Evolutionary conservation across 2,888 invertebrate species (phyloP).

Genomic region (Caenorhabditis sp.): DNA sequence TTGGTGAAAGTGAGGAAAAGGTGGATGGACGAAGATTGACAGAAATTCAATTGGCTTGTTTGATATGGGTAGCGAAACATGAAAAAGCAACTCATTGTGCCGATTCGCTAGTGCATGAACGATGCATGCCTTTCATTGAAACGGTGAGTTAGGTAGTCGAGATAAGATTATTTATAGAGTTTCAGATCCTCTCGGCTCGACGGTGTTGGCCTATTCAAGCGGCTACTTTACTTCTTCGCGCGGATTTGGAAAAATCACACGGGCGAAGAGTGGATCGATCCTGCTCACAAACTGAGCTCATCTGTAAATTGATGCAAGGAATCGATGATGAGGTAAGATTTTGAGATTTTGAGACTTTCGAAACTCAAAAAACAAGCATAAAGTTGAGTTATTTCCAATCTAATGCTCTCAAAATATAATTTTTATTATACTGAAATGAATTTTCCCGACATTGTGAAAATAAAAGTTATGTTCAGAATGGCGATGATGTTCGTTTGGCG

Average conservation of each 20-base stretch:
- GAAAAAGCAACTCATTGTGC: conserved; percentile 79
- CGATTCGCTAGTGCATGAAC: conserved; percentile 83
- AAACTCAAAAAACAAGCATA: conserved; percentile 14
- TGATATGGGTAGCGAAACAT: conserved; percentile 81
- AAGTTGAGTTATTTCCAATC: too few relatives aligned
- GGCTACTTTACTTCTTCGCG: conserved; percentile 81
- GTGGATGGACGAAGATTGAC: conserved; percentile 29
- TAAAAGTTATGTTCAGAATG: conserved; percentile 2
- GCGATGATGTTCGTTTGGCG: neutral
- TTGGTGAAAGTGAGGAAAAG: conserved; percentile 72
- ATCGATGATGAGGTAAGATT: conserved; percentile 36
- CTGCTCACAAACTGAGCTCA: conserved; percentile 60
- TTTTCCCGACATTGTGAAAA: neutral
- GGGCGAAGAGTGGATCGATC: conserved; percentile 87
- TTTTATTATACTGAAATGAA: neutral
- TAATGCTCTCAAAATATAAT: too few relatives aligned
- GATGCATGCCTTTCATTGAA: conserved; percentile 81
- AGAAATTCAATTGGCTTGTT: conserved; percentile 77
- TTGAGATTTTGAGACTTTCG: conserved; percentile 3
- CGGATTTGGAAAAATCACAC: conserved; percentile 81
- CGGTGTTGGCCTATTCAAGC: conserved; percentile 82
- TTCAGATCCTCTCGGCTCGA: conserved; percentile 77
- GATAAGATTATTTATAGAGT: neutral
- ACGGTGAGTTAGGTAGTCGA: conserved; percentile 41
- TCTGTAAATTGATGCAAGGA: conserved; percentile 58